phyloP scores from a whole-genome alignment of 2,113 vertebrate species.

The Gnathonemus echidnorhynchus region DNA sequence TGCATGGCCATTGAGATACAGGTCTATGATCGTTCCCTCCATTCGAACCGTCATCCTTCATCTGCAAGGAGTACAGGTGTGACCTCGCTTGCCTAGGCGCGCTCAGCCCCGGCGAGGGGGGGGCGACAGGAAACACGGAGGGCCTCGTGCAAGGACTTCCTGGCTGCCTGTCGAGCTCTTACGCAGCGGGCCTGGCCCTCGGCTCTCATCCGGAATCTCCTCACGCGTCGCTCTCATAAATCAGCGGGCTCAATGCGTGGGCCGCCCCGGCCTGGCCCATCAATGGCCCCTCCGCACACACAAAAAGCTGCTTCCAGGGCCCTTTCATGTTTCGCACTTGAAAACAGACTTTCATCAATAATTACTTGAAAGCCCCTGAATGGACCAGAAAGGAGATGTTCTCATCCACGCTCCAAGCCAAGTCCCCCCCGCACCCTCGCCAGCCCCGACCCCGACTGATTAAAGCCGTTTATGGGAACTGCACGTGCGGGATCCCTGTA shows the following conservation, averaged over 20 bases:
- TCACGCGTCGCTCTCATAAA: constrained; percentile 11
- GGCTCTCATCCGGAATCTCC: constrained; percentile 6
- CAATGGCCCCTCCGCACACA: constrained; percentile 10
- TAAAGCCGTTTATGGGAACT: constrained; percentile 18
- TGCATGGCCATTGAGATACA: neutral
- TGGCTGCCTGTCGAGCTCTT: neutral
- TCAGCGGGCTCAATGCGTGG: neutral
- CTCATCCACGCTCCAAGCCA: constrained; percentile 20
- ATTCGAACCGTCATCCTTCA: neutral
- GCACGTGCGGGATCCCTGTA: neutral
- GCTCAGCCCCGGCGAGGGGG: neutral
- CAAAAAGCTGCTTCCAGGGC: constrained; percentile 35
- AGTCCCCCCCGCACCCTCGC: neutral
- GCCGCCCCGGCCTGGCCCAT: neutral
- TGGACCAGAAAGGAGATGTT: constrained; percentile 31
- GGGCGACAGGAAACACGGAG: neutral
- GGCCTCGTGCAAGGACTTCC: neutral
- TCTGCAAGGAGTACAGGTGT: neutral
- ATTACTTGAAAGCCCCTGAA: constrained; percentile 24
- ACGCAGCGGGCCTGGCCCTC: neutral
- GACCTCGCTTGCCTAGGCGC: neutral
- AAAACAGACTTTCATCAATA: constrained; percentile 41
- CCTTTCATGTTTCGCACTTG: constrained; percentile 45
- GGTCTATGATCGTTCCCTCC: neutral
- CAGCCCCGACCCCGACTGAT: neutral